phyloP scores from a whole-genome alignment of 2,113 vertebrate species.

The Paraplagusia blochii region DNA sequence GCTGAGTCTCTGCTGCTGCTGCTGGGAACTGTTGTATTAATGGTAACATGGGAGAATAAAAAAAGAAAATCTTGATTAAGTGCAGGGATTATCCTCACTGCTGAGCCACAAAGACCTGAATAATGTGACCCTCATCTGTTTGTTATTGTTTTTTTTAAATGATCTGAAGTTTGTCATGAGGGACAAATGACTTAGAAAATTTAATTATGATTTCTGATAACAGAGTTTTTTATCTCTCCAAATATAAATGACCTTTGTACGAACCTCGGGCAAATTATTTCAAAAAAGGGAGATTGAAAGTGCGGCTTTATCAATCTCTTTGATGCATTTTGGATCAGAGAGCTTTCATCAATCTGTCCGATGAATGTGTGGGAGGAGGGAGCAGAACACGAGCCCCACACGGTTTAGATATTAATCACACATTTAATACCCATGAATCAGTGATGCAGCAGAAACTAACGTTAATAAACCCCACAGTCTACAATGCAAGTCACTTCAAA shows the following conservation, averaged over 20 bases:
- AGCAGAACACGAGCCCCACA: slow-evolving; percentile 3
- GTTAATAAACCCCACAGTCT: slow-evolving; percentile 6
- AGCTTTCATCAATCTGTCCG: slow-evolving; percentile 47
- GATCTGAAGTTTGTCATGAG: not conserved
- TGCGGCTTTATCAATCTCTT: slow-evolving; percentile 33
- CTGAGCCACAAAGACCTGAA: slow-evolving; percentile 21
- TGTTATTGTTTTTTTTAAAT: not conserved
- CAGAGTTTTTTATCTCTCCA: not conserved
- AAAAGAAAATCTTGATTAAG: slow-evolving; percentile 61
- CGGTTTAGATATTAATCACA: slow-evolving; percentile 41
- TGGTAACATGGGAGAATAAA: slow-evolving; percentile 41
- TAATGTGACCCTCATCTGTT: not conserved
- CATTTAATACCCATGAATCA: slow-evolving; percentile 26
- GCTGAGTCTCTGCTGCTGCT: slow-evolving; percentile 50
- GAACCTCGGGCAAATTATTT: slow-evolving; percentile 3
- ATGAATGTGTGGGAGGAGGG: slow-evolving; percentile 12
- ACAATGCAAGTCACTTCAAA: slow-evolving; percentile 9
- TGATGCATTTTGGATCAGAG: slow-evolving; percentile 27
- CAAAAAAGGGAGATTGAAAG: slow-evolving; percentile 35
- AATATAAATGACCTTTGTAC: slow-evolving; percentile 3
- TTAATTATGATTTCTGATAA: not conserved
- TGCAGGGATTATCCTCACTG: slow-evolving; percentile 49
- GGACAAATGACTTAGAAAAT: not conserved
- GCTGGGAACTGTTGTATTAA: slow-evolving; percentile 41
- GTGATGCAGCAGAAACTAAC: slow-evolving; percentile 9